A percentile compares a stretch with the other conserved stretches of the same genome.
Evolutionary conservation across 2,113 vertebrate genomes (phyloP).

Genomic region (Lynx canadensis): DNA sequence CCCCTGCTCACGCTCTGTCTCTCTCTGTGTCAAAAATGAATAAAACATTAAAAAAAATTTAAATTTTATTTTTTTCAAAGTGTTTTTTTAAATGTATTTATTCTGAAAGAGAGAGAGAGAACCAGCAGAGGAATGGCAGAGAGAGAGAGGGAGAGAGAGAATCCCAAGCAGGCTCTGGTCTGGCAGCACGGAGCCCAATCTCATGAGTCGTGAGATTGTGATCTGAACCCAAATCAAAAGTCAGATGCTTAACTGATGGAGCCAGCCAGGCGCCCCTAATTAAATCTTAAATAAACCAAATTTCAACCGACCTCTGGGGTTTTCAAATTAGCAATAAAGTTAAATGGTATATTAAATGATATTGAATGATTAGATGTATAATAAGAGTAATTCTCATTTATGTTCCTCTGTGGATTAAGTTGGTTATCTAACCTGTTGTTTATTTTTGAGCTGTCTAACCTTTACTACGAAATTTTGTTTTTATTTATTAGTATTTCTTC

Average conservation of each 20-base stretch:
- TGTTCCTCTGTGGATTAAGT: neutral
- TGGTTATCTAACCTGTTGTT: neutral
- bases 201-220: too few relatives aligned
- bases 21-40: too few relatives aligned
- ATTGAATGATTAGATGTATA: neutral
- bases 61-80: neutral
- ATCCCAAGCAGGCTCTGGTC: too few relatives aligned
- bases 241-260: too few relatives aligned
- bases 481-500: neutral
- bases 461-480: neutral
- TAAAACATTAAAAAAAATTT: neutral
- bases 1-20: too few relatives aligned
- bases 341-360: neutral
- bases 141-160: too few relatives aligned
- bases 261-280: too few relatives aligned
- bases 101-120: too few relatives aligned
- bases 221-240: too few relatives aligned
- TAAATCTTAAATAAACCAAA: neutral
- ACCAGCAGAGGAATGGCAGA: too few relatives aligned
- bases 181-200: too few relatives aligned
- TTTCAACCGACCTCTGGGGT: neutral
- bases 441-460: neutral
- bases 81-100: too few relatives aligned
- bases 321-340: neutral
- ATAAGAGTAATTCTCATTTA: neutral